A percentile compares a stretch with the other conserved stretches of the same genome.
These are phyloP conservation scores for Anastrepha ludens DNA, from an alignment of 1,140 invertebrate genomes.

Conservation along the genomic window DNA sequence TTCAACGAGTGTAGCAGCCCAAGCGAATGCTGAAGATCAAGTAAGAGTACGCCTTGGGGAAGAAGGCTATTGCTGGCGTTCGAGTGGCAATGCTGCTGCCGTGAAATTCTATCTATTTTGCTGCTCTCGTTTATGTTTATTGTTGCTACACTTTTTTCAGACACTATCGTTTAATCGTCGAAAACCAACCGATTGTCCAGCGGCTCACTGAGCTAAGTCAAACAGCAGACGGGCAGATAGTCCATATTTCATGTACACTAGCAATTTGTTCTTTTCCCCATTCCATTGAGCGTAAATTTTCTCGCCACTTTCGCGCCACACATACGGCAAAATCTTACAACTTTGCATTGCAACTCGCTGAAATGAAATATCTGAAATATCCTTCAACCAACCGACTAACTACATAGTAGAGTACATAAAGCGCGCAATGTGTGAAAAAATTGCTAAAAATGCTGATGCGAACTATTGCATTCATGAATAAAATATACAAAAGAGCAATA, in stretches of 20 bases:
- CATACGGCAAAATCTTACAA: not conserved
- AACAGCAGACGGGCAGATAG: not conserved
- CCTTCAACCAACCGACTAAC: not conserved
- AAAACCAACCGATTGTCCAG: not conserved
- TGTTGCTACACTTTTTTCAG: not conserved
- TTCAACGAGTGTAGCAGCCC: too few relatives aligned
- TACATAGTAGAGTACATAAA: not conserved
- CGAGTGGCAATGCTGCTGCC: not conserved
- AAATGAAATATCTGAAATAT: not conserved
- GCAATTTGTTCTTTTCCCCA: not conserved
- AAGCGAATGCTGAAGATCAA: not conserved
- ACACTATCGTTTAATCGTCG: not conserved
- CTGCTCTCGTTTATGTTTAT: not conserved
- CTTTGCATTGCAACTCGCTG: not conserved
- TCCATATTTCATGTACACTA: not conserved
- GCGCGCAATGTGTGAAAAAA: slow-evolving; percentile 9
- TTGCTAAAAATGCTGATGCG: not conserved
- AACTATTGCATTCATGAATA: slow-evolving; percentile 12
- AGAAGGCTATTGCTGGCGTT: not conserved
- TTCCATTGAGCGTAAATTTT: not conserved
- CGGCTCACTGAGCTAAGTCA: not conserved
- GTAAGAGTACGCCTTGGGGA: not conserved
- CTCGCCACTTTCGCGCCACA: not conserved
- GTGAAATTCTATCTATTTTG: not conserved
- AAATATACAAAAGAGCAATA: not conserved